These are phyloP conservation scores for Magallana angulata DNA, from an alignment of 1,140 invertebrate species.

Conservation along the genomic window DNA sequence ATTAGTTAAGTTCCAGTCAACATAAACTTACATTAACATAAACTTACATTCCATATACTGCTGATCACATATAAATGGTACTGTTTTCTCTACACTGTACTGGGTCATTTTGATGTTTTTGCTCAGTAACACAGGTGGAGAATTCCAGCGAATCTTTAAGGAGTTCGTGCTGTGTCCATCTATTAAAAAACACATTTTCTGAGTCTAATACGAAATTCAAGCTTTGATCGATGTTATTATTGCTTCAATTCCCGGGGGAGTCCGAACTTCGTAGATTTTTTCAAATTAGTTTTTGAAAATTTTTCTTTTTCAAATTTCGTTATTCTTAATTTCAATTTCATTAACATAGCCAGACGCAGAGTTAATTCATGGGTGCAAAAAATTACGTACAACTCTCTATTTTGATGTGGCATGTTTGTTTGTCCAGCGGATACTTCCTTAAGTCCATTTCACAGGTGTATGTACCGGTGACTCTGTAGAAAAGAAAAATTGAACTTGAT, in stretches of 20 bases:
- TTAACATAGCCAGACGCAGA: too few species aligned
- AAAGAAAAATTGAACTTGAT: not conserved
- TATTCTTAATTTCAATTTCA: too few species aligned
- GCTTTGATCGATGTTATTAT: too few species aligned
- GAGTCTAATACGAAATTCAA: too few species aligned
- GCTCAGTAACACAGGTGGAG: not conserved
- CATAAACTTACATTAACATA: constrained; percentile 46
- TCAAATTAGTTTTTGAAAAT: too few species aligned
- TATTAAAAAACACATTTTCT: not conserved
- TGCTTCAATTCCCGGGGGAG: too few species aligned
- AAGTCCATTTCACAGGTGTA: constrained; percentile 94
- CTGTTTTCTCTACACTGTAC: constrained; percentile 65
- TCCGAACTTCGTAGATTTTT: too few species aligned
- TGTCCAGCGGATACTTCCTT: constrained; percentile 97
- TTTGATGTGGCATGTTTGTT: constrained; percentile 92
- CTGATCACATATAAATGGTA: constrained; percentile 57
- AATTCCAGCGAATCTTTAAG: not conserved
- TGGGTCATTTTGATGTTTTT: constrained; percentile 71
- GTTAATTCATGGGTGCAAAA: too few species aligned
- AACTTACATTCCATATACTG: constrained; percentile 57
- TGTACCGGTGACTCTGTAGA: constrained; percentile 71
- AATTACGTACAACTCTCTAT: constrained; percentile 88
- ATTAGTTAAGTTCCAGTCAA: too few species aligned
- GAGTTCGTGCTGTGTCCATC: constrained; percentile 13
- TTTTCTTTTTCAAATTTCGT: too few species aligned